phyloP scores from a whole-genome alignment of 2,113 vertebrate genomes.

The Heterotilapia buettikoferi region DNA sequence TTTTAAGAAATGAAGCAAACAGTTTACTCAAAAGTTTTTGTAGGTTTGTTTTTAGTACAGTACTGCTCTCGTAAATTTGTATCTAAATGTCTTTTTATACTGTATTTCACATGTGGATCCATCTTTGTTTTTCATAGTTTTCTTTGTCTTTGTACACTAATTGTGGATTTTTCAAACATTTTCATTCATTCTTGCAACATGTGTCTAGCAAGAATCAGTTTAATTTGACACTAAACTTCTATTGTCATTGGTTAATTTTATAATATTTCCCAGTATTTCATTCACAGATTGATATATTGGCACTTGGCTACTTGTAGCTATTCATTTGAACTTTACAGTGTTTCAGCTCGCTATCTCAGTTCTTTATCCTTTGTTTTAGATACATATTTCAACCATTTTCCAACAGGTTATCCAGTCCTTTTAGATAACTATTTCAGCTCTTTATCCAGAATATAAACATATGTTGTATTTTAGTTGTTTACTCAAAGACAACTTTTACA shows the following conservation, averaged over 20 bases:
- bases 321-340: not conserved
- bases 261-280: not conserved
- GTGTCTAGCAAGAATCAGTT: not conserved
- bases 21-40: not conserved
- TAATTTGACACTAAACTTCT: not conserved
- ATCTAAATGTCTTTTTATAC: accelerated
- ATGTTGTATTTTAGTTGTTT: not conserved
- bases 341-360: not conserved
- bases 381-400: not conserved
- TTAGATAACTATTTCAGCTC: not conserved
- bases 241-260: not conserved
- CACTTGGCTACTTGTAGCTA: not conserved
- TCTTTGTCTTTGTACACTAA: not conserved
- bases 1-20: not conserved
- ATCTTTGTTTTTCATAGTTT: accelerated
- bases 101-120: not conserved
- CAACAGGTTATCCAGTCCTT: not conserved
- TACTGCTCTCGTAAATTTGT: not conserved
- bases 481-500: not conserved
- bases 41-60: not conserved
- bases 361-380: not conserved
- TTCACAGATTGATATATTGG: not conserved
- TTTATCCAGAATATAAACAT: not conserved
- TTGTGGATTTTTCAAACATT: not conserved
- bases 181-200: not conserved